Conservation (phyloP, 2,113 vertebrate genomes). For the Galemys pyrenaicus region DNA sequence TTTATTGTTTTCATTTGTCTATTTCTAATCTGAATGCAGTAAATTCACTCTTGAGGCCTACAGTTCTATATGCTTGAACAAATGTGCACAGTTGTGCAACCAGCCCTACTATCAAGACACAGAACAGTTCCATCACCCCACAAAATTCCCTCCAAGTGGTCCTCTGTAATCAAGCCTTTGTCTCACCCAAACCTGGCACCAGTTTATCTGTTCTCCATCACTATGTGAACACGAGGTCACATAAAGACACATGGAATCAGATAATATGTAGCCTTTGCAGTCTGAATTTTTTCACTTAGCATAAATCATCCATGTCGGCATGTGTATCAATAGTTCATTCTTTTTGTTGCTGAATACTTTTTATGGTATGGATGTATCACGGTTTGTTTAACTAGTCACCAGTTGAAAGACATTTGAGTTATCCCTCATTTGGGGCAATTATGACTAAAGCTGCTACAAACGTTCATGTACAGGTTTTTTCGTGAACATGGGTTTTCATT, state of each 20-base stretch:
- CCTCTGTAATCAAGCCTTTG: neutral
- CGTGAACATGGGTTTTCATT: conserved; percentile 4
- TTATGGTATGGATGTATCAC: neutral
- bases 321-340: neutral
- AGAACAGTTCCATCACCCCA: neutral
- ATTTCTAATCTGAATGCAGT: neutral
- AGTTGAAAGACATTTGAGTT: conserved; percentile 19
- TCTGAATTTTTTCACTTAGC: conserved; percentile 15
- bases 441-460: conserved; percentile 16
- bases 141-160: neutral
- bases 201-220: neutral
- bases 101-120: neutral
- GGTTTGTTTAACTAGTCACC: neutral
- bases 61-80: neutral
- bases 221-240: neutral
- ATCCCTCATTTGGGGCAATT: conserved; percentile 13
- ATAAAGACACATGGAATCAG: conserved; percentile 12
- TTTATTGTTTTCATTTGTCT: conserved; percentile 15
- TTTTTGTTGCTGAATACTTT: neutral
- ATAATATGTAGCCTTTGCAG: neutral
- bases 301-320: neutral
- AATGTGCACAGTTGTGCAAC: neutral
- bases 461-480: neutral
- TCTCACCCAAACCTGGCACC: neutral
- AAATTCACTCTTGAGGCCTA: neutral